These are phyloP conservation scores for Timema cristinae DNA, from an alignment of 2,888 invertebrate genomes.

Conservation along the genomic window DNA sequence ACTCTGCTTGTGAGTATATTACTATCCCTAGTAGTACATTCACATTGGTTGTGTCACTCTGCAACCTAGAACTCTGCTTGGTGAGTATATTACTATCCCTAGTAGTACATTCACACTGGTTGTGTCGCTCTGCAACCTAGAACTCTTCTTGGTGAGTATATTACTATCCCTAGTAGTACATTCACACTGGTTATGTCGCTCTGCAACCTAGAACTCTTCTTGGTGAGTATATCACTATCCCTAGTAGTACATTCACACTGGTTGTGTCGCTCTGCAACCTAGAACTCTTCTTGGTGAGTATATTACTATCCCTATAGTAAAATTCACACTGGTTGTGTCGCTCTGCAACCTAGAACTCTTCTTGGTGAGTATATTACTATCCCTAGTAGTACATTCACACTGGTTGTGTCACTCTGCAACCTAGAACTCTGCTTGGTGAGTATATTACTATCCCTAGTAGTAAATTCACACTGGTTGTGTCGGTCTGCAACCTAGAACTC, in stretches of 20 bases:
- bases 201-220: slow-evolving; percentile 83
- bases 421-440: slow-evolving; percentile 81
- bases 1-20: slow-evolving; percentile 67
- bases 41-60: slow-evolving; percentile 91
- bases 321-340: slow-evolving; percentile 91
- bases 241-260: slow-evolving; percentile 84
- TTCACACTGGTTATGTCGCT: slow-evolving; percentile 91
- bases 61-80: slow-evolving; percentile 82
- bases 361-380: slow-evolving; percentile 62
- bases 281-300: slow-evolving; percentile 78
- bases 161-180: slow-evolving; percentile 51
- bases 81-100: slow-evolving; percentile 52
- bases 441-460: slow-evolving; percentile 19
- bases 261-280: slow-evolving; percentile 87
- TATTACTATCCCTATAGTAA: background rate
- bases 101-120: slow-evolving; percentile 88
- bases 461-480: slow-evolving; percentile 91
- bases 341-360: slow-evolving; percentile 82
- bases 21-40: slow-evolving; percentile 56
- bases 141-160: slow-evolving; percentile 72
- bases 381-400: slow-evolving; percentile 79
- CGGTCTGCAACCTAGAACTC: slow-evolving; percentile 82
- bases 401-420: slow-evolving; percentile 87
- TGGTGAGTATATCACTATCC: slow-evolving; percentile 57
- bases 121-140: slow-evolving; percentile 88